Evolutionary conservation across 2,797 vertebrate species (phyloP).

Genomic region (Rhinatrema bivittatum): DNA sequence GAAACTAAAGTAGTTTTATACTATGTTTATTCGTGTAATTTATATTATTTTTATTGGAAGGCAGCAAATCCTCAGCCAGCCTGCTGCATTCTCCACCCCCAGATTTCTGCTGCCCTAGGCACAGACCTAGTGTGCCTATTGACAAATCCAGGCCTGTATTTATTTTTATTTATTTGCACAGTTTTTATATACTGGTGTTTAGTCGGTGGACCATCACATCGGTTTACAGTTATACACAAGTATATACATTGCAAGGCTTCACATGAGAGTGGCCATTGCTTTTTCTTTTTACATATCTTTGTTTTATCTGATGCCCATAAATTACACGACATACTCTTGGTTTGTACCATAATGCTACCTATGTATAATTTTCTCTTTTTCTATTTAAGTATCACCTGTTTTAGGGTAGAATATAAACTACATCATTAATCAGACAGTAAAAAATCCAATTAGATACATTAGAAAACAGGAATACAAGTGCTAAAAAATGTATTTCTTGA

Average conservation of each 20-base stretch:
- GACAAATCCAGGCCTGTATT: no score
- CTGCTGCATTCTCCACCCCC: no score
- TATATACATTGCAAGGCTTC: slow-evolving; percentile 9
- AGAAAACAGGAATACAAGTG: slow-evolving; percentile 72
- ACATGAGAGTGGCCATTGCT: slow-evolving; percentile 14
- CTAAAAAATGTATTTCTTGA: slow-evolving; percentile 73
- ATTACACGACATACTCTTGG: slow-evolving; percentile 36
- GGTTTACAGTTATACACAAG: no score
- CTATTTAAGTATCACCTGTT: slow-evolving; percentile 45
- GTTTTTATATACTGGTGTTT: no score
- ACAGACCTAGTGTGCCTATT: no score
- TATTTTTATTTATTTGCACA: no score
- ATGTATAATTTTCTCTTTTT: slow-evolving; percentile 44
- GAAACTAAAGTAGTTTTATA: no score
- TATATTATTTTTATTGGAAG: no score
- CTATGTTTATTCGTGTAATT: no score
- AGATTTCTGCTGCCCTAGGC: no score
- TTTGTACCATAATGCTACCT: slow-evolving; percentile 46
- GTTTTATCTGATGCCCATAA: slow-evolving; percentile 24
- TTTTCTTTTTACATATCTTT: slow-evolving; percentile 15
- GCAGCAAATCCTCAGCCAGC: no score
- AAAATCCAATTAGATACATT: slow-evolving; percentile 71
- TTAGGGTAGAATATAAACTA: slow-evolving; percentile 60
- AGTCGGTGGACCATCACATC: no score
- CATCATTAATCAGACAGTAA: slow-evolving; percentile 65